A percentile compares a stretch with the other conserved stretches of the same genome.
Evolutionary conservation across 2,797 vertebrate species (phyloP).

Genomic region (Sebastolobus altivelis): DNA sequence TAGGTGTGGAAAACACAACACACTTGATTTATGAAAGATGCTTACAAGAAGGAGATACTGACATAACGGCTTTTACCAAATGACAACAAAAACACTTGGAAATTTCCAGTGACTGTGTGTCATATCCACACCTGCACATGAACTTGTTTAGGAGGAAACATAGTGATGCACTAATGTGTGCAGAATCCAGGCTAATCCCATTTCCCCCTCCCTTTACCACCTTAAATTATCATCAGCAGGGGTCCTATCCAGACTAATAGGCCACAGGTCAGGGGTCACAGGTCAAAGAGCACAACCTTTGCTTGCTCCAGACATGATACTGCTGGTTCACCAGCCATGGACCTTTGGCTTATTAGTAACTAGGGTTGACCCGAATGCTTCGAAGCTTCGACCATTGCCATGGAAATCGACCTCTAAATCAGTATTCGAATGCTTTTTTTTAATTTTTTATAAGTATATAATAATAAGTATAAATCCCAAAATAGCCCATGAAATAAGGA

Average conservation of each 20-base stretch:
- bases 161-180: neutral
- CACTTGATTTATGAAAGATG: neutral
- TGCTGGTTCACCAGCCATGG: conserved; percentile 13
- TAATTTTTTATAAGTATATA: no score
- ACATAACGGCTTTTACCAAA: neutral
- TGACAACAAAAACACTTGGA: conserved; percentile 18
- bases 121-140: neutral
- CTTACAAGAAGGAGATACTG: neutral
- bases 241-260: conserved; percentile 11
- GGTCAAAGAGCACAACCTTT: conserved; percentile 34
- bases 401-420: no score
- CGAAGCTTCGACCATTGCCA: no score
- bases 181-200: neutral
- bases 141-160: neutral
- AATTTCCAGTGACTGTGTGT: neutral
- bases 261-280: conserved; percentile 25
- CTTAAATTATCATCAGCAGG: conserved; percentile 26
- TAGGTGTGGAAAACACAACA: neutral
- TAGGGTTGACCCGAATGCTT: no score
- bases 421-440: no score
- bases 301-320: conserved; percentile 27
- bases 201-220: neutral
- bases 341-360: conserved; percentile 15
- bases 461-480: no score
- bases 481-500: no score